Evolutionary conservation across 1,140 invertebrate species (phyloP).

Genomic region (Sarcophaga bullata): DNA sequence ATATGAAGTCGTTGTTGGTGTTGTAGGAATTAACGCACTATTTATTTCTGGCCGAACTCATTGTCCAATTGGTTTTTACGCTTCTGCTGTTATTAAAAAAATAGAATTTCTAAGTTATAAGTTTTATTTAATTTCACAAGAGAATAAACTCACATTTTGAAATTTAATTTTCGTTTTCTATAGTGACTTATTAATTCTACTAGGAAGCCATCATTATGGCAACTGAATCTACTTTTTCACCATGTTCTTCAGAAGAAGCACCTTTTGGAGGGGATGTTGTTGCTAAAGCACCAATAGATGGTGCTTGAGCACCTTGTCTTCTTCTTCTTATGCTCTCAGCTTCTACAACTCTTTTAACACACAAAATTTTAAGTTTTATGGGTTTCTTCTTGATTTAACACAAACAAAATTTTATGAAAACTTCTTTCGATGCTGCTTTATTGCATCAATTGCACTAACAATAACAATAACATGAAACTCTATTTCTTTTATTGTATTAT

Average conservation of each 20-base stretch:
- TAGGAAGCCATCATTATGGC: background rate
- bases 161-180: background rate
- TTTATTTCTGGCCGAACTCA: background rate
- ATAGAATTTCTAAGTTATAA: too few species aligned
- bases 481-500: background rate
- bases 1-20: background rate
- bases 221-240: background rate
- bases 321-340: background rate
- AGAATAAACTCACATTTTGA: too few species aligned
- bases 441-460: slow-evolving; percentile 19
- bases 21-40: background rate
- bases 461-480: background rate
- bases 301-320: slow-evolving; percentile 20
- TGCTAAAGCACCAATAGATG: background rate
- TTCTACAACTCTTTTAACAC: background rate
- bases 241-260: background rate
- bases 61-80: slow-evolving; percentile 6
- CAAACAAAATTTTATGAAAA: slow-evolving; percentile 1
- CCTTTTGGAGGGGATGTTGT: background rate
- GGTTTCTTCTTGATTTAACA: background rate
- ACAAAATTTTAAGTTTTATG: background rate
- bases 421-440: background rate
- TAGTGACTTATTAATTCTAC: background rate
- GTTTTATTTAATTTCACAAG: too few species aligned
- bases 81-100: too few species aligned